These are phyloP conservation scores for Thamnophis elegans DNA, from an alignment of 2,797 vertebrate species.

Conservation along the genomic window DNA sequence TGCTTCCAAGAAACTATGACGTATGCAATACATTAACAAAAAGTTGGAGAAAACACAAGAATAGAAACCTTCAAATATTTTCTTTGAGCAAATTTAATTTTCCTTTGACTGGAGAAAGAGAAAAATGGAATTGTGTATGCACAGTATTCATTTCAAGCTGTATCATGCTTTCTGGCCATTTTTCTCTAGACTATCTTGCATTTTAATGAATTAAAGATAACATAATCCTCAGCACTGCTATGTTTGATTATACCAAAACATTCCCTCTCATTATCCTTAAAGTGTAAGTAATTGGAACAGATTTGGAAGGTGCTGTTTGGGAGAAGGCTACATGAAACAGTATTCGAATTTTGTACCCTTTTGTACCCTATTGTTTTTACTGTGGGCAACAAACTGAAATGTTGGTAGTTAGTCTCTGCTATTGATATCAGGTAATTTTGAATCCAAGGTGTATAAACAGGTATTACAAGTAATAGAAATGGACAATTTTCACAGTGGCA, in stretches of 20 bases:
- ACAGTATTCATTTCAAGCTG: not conserved
- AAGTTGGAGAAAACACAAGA: not conserved
- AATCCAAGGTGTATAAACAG: not conserved
- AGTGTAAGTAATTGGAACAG: not conserved
- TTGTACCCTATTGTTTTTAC: not conserved
- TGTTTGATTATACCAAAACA: not conserved
- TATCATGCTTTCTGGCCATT: not conserved
- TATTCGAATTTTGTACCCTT: not conserved
- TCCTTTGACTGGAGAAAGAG: not conserved
- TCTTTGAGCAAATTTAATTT: not conserved
- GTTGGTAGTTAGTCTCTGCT: not conserved
- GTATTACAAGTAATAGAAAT: not conserved
- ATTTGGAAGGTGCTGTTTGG: not conserved
- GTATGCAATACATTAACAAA: conserved; percentile 1
- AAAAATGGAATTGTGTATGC: not conserved
- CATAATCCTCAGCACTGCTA: not conserved
- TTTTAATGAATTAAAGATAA: conserved; percentile 10
- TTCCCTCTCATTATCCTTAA: not conserved
- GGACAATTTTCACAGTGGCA: not conserved
- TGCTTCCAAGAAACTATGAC: conserved; percentile 33
- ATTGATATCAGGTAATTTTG: not conserved
- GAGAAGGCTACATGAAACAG: not conserved
- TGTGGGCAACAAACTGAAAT: not conserved
- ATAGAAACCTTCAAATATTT: conserved; percentile 20
- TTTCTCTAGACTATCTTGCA: conserved; percentile 45